Evolutionary conservation across 2,888 invertebrate genomes (phyloP).

Genomic region (Drosophila siamana): DNA sequence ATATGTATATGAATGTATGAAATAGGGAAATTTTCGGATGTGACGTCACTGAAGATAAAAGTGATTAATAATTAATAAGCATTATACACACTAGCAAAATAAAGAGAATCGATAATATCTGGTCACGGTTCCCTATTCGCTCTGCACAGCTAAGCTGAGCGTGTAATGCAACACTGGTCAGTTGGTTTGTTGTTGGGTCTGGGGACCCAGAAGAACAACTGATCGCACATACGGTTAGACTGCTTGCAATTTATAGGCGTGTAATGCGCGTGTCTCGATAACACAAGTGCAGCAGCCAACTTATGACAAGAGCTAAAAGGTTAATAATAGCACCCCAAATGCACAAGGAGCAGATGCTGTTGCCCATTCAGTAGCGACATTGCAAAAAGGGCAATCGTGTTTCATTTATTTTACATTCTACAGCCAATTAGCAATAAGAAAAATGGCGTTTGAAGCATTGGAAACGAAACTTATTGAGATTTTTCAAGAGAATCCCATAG

Average conservation of each 20-base stretch:
- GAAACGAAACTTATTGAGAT: conserved; percentile 76
- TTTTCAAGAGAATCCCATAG: conserved; percentile 63
- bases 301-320: conserved; percentile 81
- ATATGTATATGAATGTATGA: conserved; percentile 1
- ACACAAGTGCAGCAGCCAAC: conserved; percentile 44
- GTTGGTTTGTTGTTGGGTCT: conserved; percentile 10
- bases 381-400: conserved; percentile 51
- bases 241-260: conserved; percentile 49
- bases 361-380: conserved; percentile 5
- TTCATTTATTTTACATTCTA: conserved; percentile 27
- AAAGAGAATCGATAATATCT: conserved; percentile 22
- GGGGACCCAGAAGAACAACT: conserved; percentile 12
- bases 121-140: conserved; percentile 13
- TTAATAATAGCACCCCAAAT: conserved; percentile 68
- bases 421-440: conserved; percentile 1
- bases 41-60: conserved; percentile 44
- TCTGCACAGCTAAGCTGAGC: conserved; percentile 6
- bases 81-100: not conserved
- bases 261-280: conserved; percentile 29
- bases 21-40: conserved; percentile 2
- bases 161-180: conserved; percentile 39
- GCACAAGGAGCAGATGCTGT: conserved; percentile 24
- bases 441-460: conserved; percentile 82
- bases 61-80: conserved; percentile 18
- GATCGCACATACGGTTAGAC: conserved; percentile 18